A percentile compares a stretch with the other conserved stretches of the same genome.
Evolutionary conservation across 2,797 vertebrate species (phyloP).

Genomic region (Sciaenops ocellatus): DNA sequence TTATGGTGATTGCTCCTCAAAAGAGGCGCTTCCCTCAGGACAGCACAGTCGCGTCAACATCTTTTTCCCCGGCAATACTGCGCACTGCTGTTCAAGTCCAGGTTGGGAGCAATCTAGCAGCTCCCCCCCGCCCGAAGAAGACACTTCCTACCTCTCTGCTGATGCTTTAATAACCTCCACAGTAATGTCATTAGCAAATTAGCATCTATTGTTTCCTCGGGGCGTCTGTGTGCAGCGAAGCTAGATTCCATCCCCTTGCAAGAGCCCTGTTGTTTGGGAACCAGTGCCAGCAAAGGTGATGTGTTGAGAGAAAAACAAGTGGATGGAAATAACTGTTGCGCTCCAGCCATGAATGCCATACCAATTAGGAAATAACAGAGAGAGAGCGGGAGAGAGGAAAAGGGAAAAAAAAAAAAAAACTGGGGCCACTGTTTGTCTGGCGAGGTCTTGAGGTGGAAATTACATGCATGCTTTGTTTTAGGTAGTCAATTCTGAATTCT

Average conservation of each 20-base stretch:
- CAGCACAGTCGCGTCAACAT: conserved; percentile 42
- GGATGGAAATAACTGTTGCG: conserved; percentile 60
- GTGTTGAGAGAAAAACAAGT: conserved; percentile 57
- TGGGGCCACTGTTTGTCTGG: conserved; percentile 37
- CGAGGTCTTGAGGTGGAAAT: conserved; percentile 56
- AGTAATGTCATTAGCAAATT: conserved; percentile 81
- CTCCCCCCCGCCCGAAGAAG: conserved; percentile 59
- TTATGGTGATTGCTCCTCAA: conserved; percentile 73
- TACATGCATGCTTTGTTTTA: conserved; percentile 57
- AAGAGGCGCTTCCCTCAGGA: conserved; percentile 67
- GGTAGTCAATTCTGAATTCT: conserved; percentile 50
- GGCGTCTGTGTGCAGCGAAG: conserved; percentile 63
- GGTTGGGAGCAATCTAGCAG: conserved; percentile 70
- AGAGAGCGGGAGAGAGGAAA: neutral
- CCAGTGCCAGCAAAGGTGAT: conserved; percentile 64
- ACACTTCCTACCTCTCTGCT: conserved; percentile 55
- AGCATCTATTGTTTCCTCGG: conserved; percentile 72
- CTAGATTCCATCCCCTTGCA: conserved; percentile 56
- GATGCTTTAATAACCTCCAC: conserved; percentile 78
- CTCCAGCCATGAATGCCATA: conserved; percentile 66
- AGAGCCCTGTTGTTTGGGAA: conserved; percentile 63
- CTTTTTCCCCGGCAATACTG: conserved; percentile 28
- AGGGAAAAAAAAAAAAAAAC: neutral
- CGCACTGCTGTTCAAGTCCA: conserved; percentile 57
- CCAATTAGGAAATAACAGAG: conserved; percentile 67